phyloP scores from a whole-genome alignment of 2,113 vertebrate genomes.

The Brachyhypopomus gauderio region DNA sequence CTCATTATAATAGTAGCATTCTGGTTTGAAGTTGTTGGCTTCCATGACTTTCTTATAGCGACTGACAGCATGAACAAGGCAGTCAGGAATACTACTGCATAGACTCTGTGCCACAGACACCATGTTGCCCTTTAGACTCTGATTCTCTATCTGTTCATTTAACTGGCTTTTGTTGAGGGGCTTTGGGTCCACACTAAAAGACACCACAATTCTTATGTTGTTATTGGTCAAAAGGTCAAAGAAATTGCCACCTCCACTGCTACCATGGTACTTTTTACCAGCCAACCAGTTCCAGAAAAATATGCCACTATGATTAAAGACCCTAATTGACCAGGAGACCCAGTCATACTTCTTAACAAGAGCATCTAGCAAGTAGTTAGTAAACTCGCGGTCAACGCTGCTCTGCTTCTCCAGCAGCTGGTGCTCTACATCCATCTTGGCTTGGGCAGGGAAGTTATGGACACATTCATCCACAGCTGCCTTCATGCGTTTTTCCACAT shows the following conservation, averaged over 20 bases:
- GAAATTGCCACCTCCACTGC: constrained; percentile 67
- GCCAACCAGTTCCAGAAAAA: constrained; percentile 79
- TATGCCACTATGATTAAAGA: constrained; percentile 67
- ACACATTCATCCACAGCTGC: constrained; percentile 76
- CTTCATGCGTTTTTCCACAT: constrained; percentile 77
- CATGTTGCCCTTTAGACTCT: constrained; percentile 75
- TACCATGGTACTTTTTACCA: constrained; percentile 75
- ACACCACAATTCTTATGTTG: constrained; percentile 73
- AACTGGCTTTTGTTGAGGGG: constrained; percentile 72
- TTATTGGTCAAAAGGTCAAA: constrained; percentile 75
- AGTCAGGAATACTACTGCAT: constrained; percentile 67
- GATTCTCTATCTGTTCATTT: constrained; percentile 68
- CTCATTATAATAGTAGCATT: constrained; percentile 72
- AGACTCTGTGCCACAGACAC: constrained; percentile 67
- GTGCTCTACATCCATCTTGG: constrained; percentile 72
- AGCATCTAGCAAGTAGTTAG: constrained; percentile 62
- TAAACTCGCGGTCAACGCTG: constrained; percentile 58
- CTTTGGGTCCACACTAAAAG: constrained; percentile 71
- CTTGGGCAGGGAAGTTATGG: constrained; percentile 72
- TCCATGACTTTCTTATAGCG: constrained; percentile 75
- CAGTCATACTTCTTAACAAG: constrained; percentile 77
- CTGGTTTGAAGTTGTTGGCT: constrained; percentile 74
- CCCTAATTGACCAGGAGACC: constrained; percentile 77
- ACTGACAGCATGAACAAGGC: constrained; percentile 75
- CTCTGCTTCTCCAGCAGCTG: constrained; percentile 61